phyloP scores from a whole-genome alignment of 2,797 vertebrate genomes.

The Myiothlypis coronata region DNA sequence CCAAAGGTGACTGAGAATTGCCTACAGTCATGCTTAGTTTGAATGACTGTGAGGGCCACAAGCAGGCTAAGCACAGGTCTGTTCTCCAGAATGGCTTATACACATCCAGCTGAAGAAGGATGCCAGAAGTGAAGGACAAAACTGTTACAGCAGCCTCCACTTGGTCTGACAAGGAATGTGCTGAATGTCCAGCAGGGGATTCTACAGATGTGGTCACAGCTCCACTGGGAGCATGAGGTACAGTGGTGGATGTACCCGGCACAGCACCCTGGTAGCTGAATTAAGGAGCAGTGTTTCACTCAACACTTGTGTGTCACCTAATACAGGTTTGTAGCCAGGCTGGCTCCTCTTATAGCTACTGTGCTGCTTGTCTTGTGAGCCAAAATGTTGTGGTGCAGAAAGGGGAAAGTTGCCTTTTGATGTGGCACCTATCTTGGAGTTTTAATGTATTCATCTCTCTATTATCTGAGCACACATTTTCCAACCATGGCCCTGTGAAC shows the following conservation, averaged over 20 bases:
- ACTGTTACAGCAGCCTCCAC: not conserved
- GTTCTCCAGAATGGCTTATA: not conserved
- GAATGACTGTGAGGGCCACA: not conserved
- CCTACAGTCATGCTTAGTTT: not conserved
- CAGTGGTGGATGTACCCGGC: not conserved
- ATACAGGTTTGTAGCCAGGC: not conserved
- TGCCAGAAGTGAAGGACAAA: not conserved
- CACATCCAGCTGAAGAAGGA: not conserved
- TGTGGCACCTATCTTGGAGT: not conserved
- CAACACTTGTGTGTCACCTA: no score
- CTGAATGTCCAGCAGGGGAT: not conserved
- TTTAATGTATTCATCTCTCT: not conserved
- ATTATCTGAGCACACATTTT: not conserved
- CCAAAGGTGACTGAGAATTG: not conserved
- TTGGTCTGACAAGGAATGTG: not conserved
- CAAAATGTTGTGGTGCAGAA: not conserved
- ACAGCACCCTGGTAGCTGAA: rapidly evolving
- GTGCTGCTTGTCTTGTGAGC: not conserved
- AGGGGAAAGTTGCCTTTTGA: not conserved
- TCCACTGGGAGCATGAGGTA: rapidly evolving
- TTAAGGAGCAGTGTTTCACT: not conserved
- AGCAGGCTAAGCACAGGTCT: not conserved
- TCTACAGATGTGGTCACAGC: not conserved
- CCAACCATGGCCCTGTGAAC: not conserved
- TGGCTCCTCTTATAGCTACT: not conserved